Conservation (phyloP, 2,888 invertebrate genomes). For the Leucania comma region DNA sequence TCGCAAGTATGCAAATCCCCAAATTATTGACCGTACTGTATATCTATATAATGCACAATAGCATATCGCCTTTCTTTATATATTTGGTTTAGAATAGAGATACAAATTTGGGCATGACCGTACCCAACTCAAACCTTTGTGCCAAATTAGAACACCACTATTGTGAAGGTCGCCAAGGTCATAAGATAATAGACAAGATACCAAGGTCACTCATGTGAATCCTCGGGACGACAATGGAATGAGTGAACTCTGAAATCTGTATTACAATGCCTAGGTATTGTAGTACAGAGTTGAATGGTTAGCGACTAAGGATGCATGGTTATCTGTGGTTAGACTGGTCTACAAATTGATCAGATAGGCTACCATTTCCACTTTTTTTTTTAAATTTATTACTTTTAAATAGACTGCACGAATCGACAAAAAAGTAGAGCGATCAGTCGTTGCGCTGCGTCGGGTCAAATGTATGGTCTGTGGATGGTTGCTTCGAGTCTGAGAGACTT, state of each 20-base stretch:
- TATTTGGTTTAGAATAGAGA: not conserved
- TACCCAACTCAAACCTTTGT: constrained; percentile 33
- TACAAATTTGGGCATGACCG: constrained; percentile 6
- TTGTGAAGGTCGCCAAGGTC: constrained; percentile 40
- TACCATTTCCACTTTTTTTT: not conserved
- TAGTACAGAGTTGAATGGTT: constrained; percentile 5
- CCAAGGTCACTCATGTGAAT: constrained; percentile 29
- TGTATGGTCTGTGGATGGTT: too few species aligned
- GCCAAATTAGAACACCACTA: constrained; percentile 15
- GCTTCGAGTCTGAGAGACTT: too few species aligned
- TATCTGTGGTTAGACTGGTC: not conserved
- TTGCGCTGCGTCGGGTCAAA: too few species aligned
- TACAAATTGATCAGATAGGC: not conserved
- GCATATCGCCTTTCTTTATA: not conserved
- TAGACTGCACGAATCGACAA: too few species aligned
- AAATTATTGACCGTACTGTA: not conserved
- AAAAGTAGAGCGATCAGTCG: too few species aligned
- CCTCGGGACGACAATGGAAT: constrained; percentile 16
- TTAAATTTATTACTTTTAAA: too few species aligned
- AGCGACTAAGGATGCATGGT: not conserved
- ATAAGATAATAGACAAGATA: constrained; percentile 22
- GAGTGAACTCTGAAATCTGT: not conserved
- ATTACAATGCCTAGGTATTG: constrained; percentile 28
- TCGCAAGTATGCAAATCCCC: too few species aligned
- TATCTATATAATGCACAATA: not conserved